Evolutionary conservation across 2,888 invertebrate genomes (phyloP).

Genomic region (Suillia variegata): DNA sequence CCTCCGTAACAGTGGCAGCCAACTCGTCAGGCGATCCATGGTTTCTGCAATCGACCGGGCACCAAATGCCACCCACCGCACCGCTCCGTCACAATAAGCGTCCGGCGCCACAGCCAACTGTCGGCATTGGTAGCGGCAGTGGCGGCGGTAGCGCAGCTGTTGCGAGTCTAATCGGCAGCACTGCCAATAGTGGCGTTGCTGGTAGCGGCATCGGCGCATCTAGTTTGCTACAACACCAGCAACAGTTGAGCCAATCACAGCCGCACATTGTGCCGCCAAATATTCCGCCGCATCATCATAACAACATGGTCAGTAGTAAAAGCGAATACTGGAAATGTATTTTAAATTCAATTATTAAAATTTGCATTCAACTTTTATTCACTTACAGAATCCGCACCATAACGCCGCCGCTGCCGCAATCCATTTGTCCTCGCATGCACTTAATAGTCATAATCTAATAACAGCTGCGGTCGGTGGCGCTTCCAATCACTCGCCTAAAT

Average conservation of each 20-base stretch:
- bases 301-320: slow-evolving; percentile 54
- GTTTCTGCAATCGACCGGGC: slow-evolving; percentile 61
- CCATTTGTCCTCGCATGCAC: slow-evolving; percentile 61
- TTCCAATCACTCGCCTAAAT: slow-evolving; percentile 60
- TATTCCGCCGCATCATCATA: slow-evolving; percentile 56
- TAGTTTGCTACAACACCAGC: slow-evolving; percentile 49
- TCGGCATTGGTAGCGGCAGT: slow-evolving; percentile 32
- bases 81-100: slow-evolving; percentile 62
- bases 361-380: slow-evolving; percentile 4
- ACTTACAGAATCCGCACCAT: slow-evolving; percentile 50
- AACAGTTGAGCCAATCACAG: slow-evolving; percentile 59
- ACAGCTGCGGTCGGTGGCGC: no score
- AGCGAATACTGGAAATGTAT: slow-evolving; percentile 5
- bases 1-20: slow-evolving; percentile 52
- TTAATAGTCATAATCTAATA: slow-evolving; percentile 62
- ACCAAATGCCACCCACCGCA: slow-evolving; percentile 63
- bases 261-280: slow-evolving; percentile 60
- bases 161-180: slow-evolving; percentile 17
- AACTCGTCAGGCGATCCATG: slow-evolving; percentile 61
- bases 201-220: slow-evolving; percentile 29
- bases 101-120: slow-evolving; percentile 60
- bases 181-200: slow-evolving; percentile 17
- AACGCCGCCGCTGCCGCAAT: slow-evolving; percentile 43
- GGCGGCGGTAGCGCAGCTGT: slow-evolving; percentile 8
- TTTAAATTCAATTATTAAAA: slow-evolving; percentile 21